Percentiles rank a stretch among this genome's conserved stretches.
Evolutionary conservation across 2,797 vertebrate genomes (phyloP).

Genomic region (Helicolenus hilgendorfi): DNA sequence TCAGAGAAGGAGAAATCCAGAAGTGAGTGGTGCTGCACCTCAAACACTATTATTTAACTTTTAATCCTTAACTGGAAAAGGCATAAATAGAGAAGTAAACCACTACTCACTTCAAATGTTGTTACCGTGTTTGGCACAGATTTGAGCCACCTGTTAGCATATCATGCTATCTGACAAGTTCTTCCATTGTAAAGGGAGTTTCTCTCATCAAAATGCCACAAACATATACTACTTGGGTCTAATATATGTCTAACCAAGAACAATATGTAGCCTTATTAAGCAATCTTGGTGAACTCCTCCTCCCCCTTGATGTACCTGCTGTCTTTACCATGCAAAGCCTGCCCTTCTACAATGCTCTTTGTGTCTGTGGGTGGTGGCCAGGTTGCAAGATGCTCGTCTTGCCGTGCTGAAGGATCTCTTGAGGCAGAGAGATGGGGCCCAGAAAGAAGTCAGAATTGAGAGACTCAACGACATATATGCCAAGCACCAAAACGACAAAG

Average conservation of each 20-base stretch:
- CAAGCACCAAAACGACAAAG: slow-evolving; percentile 86
- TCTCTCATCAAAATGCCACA: background rate
- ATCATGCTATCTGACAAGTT: background rate
- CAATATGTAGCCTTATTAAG: background rate
- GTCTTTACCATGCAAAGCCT: background rate
- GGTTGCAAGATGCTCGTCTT: slow-evolving; percentile 92
- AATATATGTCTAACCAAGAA: background rate
- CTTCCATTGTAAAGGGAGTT: background rate
- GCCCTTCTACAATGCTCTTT: background rate
- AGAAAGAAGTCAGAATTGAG: slow-evolving; percentile 77
- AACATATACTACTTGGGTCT: background rate
- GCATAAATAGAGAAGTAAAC: background rate
- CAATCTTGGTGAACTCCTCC: background rate
- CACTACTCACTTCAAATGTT: background rate
- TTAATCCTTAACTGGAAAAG: background rate
- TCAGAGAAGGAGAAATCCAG: slow-evolving; percentile 95
- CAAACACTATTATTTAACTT: background rate
- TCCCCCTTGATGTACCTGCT: background rate
- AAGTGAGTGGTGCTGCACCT: slow-evolving; percentile 87
- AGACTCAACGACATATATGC: slow-evolving; percentile 87
- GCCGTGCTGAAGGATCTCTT: slow-evolving; percentile 90
- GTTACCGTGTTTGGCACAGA: background rate
- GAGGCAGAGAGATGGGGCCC: slow-evolving; percentile 83
- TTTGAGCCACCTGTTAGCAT: background rate
- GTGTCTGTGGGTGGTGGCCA: slow-evolving; percentile 67